Evolutionary conservation across 2,797 vertebrate genomes (phyloP).

Genomic region (Petrocephalus schoutedeni): DNA sequence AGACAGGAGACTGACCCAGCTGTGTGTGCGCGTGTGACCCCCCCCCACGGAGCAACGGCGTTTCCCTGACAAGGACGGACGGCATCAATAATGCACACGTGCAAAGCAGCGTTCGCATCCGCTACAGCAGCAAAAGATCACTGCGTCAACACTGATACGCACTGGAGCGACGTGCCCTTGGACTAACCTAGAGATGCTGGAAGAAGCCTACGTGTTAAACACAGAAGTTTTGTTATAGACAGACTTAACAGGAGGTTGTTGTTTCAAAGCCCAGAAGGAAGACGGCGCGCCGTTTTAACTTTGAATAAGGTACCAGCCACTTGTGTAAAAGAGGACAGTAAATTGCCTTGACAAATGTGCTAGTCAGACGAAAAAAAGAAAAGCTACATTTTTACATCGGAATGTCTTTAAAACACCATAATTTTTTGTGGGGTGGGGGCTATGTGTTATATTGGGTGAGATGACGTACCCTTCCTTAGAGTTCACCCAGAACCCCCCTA

Average conservation of each 20-base stretch:
- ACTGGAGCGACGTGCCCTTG: not conserved
- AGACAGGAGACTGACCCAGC: not conserved
- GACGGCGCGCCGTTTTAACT: not conserved
- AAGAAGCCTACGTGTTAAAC: not conserved
- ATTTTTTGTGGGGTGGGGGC: not conserved
- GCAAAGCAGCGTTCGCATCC: not conserved
- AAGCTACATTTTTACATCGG: not conserved
- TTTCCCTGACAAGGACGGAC: not conserved
- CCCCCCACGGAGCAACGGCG: not conserved
- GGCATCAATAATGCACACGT: not conserved
- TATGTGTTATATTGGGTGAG: not conserved
- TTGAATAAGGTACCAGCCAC: not conserved
- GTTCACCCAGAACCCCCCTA: no score
- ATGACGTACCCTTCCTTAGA: not conserved
- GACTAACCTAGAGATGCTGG: not conserved
- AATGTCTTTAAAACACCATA: not conserved
- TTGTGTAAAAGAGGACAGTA: not conserved
- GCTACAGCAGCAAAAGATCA: not conserved
- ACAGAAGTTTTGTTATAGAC: not conserved
- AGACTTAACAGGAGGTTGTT: not conserved
- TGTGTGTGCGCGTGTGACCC: not conserved
- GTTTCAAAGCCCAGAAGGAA: not conserved
- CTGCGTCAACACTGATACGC: not conserved
- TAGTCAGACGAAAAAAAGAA: no score
- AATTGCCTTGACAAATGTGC: not conserved